Base-by-base conservation (phyloP, 2,888 invertebrate genomes). In the Automeris io region DNA sequence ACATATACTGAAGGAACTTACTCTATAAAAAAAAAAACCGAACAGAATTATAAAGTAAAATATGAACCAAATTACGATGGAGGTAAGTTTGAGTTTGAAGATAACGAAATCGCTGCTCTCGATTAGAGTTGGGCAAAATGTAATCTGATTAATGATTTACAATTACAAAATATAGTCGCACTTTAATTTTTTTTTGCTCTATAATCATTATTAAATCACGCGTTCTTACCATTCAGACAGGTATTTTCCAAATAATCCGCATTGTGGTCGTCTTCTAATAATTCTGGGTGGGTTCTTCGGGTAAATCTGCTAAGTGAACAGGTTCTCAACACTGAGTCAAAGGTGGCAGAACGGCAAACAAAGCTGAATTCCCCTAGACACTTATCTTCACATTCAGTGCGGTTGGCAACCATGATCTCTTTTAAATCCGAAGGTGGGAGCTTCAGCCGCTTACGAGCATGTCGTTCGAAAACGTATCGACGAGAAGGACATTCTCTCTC, bases 221-320 rank as follows among this genome's bases (percentile, higher is more conserved):
- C 29, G 12, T 3, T 33, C 56, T 56, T 87, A 95, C 96, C 93
- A 64, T 94, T 95, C 7, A 96, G 80, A 69, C 96, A 96, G 33
- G 95, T 95, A 63, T 96, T 96, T 86, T 96, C 96, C 61, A 96
- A 85, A 72, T 96, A 96, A 70, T 96, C 96, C 1, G 94, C 92
- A 66, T 94, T 94, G 1, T 95, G 92, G 66, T 96, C 95, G 57
- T 95, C 94, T 70, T 94, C 93, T 33, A 96, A 77, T 7, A 94
- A 78, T 58, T 95, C 94, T 0, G 96, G 95, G 70, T 95, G 95
- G 0, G 95, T 95, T 61, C 96, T 88, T 56, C 95, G 86, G 0
- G 96, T 96, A 63, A 95, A 95, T 63, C 90, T 74, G 65, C 95
- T 95, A 22, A 96, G 74, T 5, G 92, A 92, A 62, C 96, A 96